Base-by-base conservation (phyloP, 2,113 vertebrate species). In the Pedionomus torquatus region DNA sequence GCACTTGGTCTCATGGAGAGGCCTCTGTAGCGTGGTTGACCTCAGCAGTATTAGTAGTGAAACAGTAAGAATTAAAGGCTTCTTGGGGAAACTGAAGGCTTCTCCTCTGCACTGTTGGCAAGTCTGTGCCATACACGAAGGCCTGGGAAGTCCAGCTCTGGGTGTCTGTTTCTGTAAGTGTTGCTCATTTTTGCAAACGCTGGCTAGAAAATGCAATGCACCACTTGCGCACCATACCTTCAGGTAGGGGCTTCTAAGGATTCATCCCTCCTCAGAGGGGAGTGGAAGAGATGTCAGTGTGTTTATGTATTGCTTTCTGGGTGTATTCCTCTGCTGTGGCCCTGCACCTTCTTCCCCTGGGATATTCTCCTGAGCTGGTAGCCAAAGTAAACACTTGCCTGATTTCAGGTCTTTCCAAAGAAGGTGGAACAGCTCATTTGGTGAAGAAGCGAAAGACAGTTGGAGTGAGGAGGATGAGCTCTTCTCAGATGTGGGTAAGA, bases 401-500 rank as follows among this genome's bases (percentile, higher is more conserved):
- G 26, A 75, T 97, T 91, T 60, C 96, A 98, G 98, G 91, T 25
- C 78, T 26, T 9, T 70, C 75, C 83, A 55, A 51, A 35, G 89
- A 60, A 96, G 64, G 31, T 96, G 95, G 92, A 96, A 82, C 92
- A 89, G 48, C 69, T 86, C 80, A 1, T 93, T 60, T 11, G 91
- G 89, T 3, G 33, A 75, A 2, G 98, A 98, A 92, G 96, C 96
- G 37, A 98, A 97, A 35, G 98, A 98, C 18, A 95, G 37, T 0
- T 98, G 98, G 98, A 93, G 88, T 4, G 98, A 98, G 1, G 98
- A 98, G 65, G 98, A 98, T 0, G 95, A 98, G 4, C 95, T 98
- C 30, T 98, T 98, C 43, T 39, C 86, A 4, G 92, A 95, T 48
- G 71, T 51, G 3, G 91, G 98, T 98, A 93, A 92, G 97, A 61